phyloP scores from a whole-genome alignment of 1,140 invertebrate species.

The Diorhabda sublineata region DNA sequence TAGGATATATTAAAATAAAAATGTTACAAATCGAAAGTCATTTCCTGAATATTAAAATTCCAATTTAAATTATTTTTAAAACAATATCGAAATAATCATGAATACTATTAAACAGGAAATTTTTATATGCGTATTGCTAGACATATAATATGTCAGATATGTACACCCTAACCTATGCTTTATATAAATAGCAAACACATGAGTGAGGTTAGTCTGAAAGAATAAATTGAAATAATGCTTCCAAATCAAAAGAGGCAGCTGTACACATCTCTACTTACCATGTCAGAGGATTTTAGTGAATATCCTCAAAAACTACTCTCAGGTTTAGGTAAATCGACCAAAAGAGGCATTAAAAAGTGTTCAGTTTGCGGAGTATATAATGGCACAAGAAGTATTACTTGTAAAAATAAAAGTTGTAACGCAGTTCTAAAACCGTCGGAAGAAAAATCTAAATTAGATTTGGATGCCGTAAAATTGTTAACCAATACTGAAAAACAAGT shows the following conservation, averaged over 20 bases:
- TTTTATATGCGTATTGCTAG: too few species aligned
- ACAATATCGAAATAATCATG: too few species aligned
- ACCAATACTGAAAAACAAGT: slow-evolving; percentile 60
- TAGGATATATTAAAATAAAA: too few species aligned
- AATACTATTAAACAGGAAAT: too few species aligned
- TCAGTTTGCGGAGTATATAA: slow-evolving; percentile 76
- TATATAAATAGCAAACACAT: too few species aligned
- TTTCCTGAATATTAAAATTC: too few species aligned
- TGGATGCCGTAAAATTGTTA: slow-evolving; percentile 66
- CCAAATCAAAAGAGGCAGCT: background rate
- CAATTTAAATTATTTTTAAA: too few species aligned
- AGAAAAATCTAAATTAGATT: slow-evolving; percentile 60
- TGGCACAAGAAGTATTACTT: slow-evolving; percentile 67
- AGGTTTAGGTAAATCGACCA: slow-evolving; percentile 40
- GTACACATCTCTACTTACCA: background rate
- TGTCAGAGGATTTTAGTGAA: background rate
- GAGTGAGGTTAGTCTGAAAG: too few species aligned
- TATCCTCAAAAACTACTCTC: slow-evolving; percentile 18
- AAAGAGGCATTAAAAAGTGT: slow-evolving; percentile 63
- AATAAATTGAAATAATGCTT: background rate
- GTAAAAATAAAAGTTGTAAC: slow-evolving; percentile 74
- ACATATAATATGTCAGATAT: too few species aligned
- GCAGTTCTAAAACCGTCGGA: slow-evolving; percentile 64
- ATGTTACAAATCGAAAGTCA: too few species aligned
- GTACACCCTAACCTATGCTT: too few species aligned